A percentile compares a stretch with the other conserved stretches of the same genome.
These are phyloP conservation scores for Bugulina stolonifera DNA, from an alignment of 2,888 invertebrate species.

Conservation along the genomic window DNA sequence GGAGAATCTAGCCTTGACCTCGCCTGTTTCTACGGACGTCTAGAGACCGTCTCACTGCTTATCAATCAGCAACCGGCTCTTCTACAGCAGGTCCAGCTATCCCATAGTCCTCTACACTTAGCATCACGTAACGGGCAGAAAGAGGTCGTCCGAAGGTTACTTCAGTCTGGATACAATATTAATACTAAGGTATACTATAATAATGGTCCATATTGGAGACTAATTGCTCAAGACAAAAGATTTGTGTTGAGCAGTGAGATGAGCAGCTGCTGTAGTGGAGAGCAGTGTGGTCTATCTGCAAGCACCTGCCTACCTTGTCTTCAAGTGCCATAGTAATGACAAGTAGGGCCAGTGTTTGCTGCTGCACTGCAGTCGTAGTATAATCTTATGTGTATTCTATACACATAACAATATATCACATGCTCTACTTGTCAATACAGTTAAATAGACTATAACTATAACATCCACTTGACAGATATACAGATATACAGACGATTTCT, in stretches of 20 bases:
- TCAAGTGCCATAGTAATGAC: background rate
- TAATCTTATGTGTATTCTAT: no score
- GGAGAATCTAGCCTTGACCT: slow-evolving; percentile 89
- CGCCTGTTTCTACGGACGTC: slow-evolving; percentile 68
- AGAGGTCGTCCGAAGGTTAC: slow-evolving; percentile 70
- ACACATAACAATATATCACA: no score
- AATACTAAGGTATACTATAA: slow-evolving; percentile 57
- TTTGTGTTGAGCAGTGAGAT: no score
- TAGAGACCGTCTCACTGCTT: slow-evolving; percentile 78
- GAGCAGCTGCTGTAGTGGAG: no score
- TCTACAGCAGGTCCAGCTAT: slow-evolving; percentile 59
- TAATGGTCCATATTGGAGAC: no score
- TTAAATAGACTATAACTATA: no score
- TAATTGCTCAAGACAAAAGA: no score
- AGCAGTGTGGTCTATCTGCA: background rate
- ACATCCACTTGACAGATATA: no score
- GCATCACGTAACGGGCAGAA: slow-evolving; percentile 78
- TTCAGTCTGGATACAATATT: slow-evolving; percentile 79
- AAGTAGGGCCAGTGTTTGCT: no score
- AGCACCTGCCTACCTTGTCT: slow-evolving; percentile 6
- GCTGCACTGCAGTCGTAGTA: no score
- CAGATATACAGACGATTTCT: no score
- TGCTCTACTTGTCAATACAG: no score
- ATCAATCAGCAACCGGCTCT: slow-evolving; percentile 77
- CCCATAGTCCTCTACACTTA: slow-evolving; percentile 82